A percentile compares a stretch with the other conserved stretches of the same genome.
phyloP scores from a whole-genome alignment of 92 coral and sea anemone species.

The Blastomussa wellsi region DNA sequence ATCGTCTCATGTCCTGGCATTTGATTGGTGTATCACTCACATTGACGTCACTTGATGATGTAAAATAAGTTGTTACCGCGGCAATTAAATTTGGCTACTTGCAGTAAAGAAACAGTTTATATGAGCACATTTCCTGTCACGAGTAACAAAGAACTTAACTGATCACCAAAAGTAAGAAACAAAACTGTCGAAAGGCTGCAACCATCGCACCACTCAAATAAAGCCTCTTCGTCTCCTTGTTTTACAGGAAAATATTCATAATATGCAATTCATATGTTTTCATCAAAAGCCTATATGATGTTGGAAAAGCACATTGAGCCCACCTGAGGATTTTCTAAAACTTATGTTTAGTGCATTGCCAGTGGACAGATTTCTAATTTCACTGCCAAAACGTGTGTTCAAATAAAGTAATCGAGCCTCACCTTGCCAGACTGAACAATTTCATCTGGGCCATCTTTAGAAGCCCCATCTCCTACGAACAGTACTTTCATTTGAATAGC shows the following conservation, averaged over 20 bases:
- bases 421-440: constrained; percentile 81
- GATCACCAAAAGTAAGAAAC: too few relatives aligned
- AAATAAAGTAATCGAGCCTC: neutral
- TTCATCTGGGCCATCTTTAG: constrained; percentile 63
- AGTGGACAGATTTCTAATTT: too few relatives aligned
- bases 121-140: neutral
- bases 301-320: neutral
- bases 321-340: too few relatives aligned
- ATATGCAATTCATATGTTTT: neutral
- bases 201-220: neutral
- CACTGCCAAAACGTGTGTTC: too few relatives aligned
- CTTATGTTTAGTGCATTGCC: too few relatives aligned
- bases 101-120: neutral
- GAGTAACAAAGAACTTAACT: neutral
- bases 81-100: neutral
- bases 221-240: neutral
- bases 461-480: constrained; percentile 52
- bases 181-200: neutral
- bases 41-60: too few relatives aligned
- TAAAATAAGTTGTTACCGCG: neutral
- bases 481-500: constrained; percentile 63
- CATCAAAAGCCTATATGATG: neutral
- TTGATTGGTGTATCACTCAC: too few relatives aligned
- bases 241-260: too few relatives aligned
- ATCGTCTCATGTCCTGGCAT: too few relatives aligned